Evolutionary conservation across 2,888 invertebrate genomes (phyloP), one percentile per base, ranked within the genome.

Genomic region (Chrysolina oricalcia): DNA sequence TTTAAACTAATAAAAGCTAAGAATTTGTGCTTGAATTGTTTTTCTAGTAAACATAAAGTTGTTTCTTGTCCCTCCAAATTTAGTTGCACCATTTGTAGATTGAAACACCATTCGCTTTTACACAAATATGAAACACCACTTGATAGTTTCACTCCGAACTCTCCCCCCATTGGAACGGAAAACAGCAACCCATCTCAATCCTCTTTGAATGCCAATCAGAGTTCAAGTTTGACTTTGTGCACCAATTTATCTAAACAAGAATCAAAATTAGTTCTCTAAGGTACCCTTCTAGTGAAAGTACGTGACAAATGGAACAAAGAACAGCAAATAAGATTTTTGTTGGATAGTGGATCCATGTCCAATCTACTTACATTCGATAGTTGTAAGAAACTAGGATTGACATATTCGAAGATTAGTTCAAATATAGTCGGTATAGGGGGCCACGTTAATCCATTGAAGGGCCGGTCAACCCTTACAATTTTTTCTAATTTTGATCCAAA

Each of bases 291-390:
- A 13, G 70, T 63, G 9, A 63, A 62, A 63, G n/a, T 63, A 27
- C 15, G 46, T 43, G 62, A 62, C 27, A 62, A 27, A 70, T 70
- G 48, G 46, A 48, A 63, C 43, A 17, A 63, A 63, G 35, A 62
- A 70, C 23, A 70, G 48, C 46, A 17, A 17, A 43, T 70, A 27
- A 4, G 70, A 62, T 1, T 69, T n/a, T 5, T 69, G 13, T n/a
- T 69, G 15, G 56, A 59, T 23, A 69, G 19, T 69, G 69, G 46
- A 19, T 70, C 62, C 35, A 70, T 70, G 63, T 70, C 63, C 21
- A 62, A 70, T 70, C 59, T 70, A 13, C 53, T 70, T 46, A 70
- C 63, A 11, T 11, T 63, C n/a, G 63, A 70, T 23, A 59, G 46
- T 48, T 70, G 48, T 17, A 70, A 62, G 21, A 70, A 43, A 70